Evolutionary conservation across 2,113 vertebrate genomes (phyloP).

Genomic region (Struthidea cinerea): DNA sequence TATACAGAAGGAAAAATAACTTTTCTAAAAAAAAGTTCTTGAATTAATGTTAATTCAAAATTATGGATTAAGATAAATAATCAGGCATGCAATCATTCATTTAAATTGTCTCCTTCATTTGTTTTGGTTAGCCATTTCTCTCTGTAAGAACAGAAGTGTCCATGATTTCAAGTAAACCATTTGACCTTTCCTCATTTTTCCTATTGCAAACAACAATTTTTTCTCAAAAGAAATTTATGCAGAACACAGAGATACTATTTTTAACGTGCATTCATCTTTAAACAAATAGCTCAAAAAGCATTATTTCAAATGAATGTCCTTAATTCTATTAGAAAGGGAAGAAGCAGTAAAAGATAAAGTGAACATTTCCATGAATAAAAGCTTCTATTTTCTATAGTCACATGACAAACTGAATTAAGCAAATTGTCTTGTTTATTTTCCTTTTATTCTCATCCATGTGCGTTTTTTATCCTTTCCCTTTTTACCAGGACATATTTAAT

Average conservation of each 20-base stretch:
- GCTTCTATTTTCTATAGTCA: background rate
- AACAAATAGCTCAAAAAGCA: background rate
- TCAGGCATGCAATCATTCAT: background rate
- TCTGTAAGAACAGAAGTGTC: background rate
- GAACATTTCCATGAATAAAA: background rate
- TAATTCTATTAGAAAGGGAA: background rate
- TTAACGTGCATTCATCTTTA: background rate
- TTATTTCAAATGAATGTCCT: background rate
- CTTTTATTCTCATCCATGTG: background rate
- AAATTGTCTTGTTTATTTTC: background rate
- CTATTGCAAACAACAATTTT: background rate
- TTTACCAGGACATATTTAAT: background rate
- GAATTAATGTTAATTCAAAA: background rate
- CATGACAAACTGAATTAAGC: background rate
- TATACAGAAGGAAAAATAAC: background rate
- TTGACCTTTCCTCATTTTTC: background rate
- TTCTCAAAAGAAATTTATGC: background rate
- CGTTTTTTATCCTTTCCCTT: background rate
- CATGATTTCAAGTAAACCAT: background rate
- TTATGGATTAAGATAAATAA: background rate
- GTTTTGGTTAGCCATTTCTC: background rate
- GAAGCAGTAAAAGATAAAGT: background rate
- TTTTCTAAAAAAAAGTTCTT: background rate
- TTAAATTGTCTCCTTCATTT: background rate
- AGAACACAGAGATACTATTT: background rate